Base-by-base conservation (phyloP, 2,113 vertebrate species). In the Coregonus clupeaformis region DNA sequence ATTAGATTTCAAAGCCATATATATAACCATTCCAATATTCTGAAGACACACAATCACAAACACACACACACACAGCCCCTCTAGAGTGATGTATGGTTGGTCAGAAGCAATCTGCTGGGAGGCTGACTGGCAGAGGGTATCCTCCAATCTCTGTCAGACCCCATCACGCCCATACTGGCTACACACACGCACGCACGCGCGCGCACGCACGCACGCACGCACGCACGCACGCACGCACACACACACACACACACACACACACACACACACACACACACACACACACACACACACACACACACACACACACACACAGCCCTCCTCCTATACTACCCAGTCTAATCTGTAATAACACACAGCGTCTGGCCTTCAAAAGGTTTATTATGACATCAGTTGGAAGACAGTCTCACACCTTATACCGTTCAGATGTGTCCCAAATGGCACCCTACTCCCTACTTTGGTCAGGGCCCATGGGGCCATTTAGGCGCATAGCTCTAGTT, bases 291-390 rank as follows among this genome's bases (percentile, higher is more conserved):
- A 22, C 14, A 24, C n/a, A 36, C 72, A 77, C 79, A 32, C 30
- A 32, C 30, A 36, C 32, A 36, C 32, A 36, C 66, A 77, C 70
- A 76, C 73, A 49, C 69, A 73, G 45, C 6, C 67, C 14, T 45
- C 74, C 66, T 64, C 29, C 74, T 70, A 5, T 66, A 30, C 63
- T 25, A 30, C 63, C 24, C 73, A 69, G 49, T 36, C 52, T 57
- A 49, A 60, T 77, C 76, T 82, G 81, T 83, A 84, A 84, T 82
- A 84, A 83, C 80, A 86, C 77, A 76, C 84, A 79, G 62, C 20
- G 80, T 83, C 86, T 85, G 78, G 74, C 75, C 81, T 80, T 88
- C 78, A 79, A 79, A 83, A 82, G 85, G 72, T 85, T 82, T 80
- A 89, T 89, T 89, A 89, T 85, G 86, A 88, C 87, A 85, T 82